Evolutionary conservation across 53 echinoderm and acorn worm genomes (phyloP).

Genomic region (Luidia sarsii): DNA sequence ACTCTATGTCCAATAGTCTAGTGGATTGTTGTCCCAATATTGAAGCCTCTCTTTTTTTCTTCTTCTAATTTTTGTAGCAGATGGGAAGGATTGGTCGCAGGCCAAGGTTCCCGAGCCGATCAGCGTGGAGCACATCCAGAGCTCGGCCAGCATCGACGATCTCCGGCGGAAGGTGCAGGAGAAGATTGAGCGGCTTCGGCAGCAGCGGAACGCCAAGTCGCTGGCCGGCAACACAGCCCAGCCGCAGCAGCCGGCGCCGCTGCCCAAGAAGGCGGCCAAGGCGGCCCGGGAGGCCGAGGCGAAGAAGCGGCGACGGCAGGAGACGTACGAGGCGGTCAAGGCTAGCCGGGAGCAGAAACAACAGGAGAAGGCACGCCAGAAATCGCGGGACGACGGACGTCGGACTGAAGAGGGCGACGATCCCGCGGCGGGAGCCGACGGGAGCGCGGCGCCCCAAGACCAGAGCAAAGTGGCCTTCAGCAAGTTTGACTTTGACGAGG

Average conservation of each 20-base stretch:
- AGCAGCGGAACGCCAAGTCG: constrained; percentile 72
- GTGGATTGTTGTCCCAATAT: no score
- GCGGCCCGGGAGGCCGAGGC: constrained; percentile 59
- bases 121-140: constrained; percentile 73
- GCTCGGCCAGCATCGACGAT: constrained; percentile 71
- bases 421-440: neutral
- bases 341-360: constrained; percentile 60
- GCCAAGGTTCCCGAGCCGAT: constrained; percentile 50
- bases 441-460: neutral
- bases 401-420: constrained; percentile 28
- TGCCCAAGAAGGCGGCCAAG: constrained; percentile 57
- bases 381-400: no score
- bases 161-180: constrained; percentile 76
- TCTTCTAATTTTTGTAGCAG: no score
- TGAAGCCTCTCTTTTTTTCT: no score
- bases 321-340: constrained; percentile 60
- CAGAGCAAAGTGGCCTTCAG: constrained; percentile 71
- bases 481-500: constrained; percentile 83
- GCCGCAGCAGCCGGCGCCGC: constrained; percentile 52
- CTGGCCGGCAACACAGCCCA: constrained; percentile 26
- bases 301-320: constrained; percentile 65
- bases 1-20: no score
- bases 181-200: constrained; percentile 65
- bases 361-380: constrained; percentile 31
- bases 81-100: constrained; percentile 28